phyloP scores from a whole-genome alignment of 2,797 vertebrate genomes.

The Ibycter americanus region DNA sequence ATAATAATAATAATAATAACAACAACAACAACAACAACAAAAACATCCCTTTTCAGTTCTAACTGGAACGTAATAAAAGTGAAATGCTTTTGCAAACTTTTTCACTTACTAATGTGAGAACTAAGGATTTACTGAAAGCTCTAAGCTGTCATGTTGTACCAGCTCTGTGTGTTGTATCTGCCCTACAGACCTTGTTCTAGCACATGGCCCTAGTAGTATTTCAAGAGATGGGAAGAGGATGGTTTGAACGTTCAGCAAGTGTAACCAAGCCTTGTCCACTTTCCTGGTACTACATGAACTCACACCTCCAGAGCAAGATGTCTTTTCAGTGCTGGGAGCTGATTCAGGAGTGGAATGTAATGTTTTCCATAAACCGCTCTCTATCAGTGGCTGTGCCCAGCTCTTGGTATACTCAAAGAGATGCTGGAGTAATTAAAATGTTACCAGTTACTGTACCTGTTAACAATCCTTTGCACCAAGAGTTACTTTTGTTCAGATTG shows the following conservation, averaged over 20 bases:
- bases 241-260: neutral
- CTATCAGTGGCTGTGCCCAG: neutral
- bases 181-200: neutral
- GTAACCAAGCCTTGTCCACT: neutral
- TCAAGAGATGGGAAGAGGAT: neutral
- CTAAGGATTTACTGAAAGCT: neutral
- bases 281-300: neutral
- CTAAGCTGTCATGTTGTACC: neutral
- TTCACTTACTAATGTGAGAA: neutral
- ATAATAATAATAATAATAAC: neutral
- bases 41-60: neutral
- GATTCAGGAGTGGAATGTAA: neutral
- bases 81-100: neutral
- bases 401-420: neutral
- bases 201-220: neutral
- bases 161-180: neutral
- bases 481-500: neutral
- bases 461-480: neutral
- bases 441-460: neutral
- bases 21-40: neutral
- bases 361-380: neutral
- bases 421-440: neutral
- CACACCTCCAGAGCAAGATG: neutral
- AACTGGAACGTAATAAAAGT: neutral
- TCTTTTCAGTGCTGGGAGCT: neutral